Evolutionary conservation across 2,113 vertebrate genomes (phyloP), one percentile per base, ranked within the genome.

Genomic region (Malurus alboscapulatus): DNA sequence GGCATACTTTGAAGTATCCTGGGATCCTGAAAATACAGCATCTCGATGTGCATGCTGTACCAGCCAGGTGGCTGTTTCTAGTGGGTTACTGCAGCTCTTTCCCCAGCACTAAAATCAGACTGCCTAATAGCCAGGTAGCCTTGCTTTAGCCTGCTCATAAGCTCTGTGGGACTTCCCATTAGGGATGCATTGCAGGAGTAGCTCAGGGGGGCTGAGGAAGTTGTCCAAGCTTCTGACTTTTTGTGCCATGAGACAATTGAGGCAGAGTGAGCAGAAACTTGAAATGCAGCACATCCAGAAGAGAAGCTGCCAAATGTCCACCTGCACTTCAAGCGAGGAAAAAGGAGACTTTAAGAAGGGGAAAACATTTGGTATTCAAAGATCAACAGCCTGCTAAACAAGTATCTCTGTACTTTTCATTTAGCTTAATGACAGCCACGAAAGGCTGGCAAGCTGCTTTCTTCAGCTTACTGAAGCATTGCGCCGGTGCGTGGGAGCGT

Each of bases 391-490:
- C 72, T 91, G 69, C 58, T 90, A 76, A 87, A 69, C 48, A 89
- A 87, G 29, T 61, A 62, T 58, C 77, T 79, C 81, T 82, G 72
- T 38, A 15, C 48, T 88, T 92, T 90, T 88, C 38, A 53, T 96
- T 93, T 92, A 88, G 47, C 72, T 80, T 88, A 92, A 95, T 74
- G 82, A 80, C 67, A 88, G 36, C 34, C 47, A 53, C 4, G 8
- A 89, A 82, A 79, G 67, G 14, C 84, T 92, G 89, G 74, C 84
- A 95, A 78, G 77, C 57, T 92, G 59, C 71, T 89, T 84, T 76
- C 79, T 88, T 69, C 45, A 62, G 30, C 51, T 89, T 83, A 48
- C 29, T 73, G 89, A 96, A 91, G 81, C 91, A 82, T 94, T 89
- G 66, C 1, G 0, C 30, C 69, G 30, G 32, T 62, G 69, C 3